These are phyloP conservation scores for Fissipunctia ypsillon DNA, from an alignment of 2,888 invertebrate species.

Conservation along the genomic window DNA sequence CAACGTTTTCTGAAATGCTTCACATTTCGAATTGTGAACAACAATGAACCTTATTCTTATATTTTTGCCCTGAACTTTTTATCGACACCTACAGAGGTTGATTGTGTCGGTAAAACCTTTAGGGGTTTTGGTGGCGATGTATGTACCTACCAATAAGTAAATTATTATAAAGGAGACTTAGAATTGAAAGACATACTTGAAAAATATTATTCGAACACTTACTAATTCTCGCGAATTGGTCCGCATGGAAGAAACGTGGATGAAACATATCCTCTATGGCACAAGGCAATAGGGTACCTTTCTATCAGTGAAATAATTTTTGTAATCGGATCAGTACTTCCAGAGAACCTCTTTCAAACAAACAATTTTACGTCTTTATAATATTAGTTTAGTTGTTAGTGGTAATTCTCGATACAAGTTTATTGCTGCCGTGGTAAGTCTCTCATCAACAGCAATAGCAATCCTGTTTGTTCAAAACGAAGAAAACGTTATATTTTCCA, in stretches of 20 bases:
- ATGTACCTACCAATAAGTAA: not conserved
- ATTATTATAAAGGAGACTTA: not conserved
- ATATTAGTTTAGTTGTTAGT: too few relatives aligned
- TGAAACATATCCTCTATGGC: not conserved
- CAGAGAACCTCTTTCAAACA: not conserved
- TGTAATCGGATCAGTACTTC: not conserved
- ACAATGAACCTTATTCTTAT: constrained; percentile 32
- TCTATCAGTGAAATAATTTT: not conserved
- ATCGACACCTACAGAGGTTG: constrained; percentile 19
- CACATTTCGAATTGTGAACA: constrained; percentile 29
- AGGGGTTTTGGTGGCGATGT: not conserved
- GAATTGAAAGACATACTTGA: not conserved
- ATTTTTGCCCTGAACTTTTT: constrained; percentile 35
- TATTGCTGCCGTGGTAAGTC: not conserved
- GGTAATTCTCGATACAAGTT: too few relatives aligned
- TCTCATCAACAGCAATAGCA: too few relatives aligned
- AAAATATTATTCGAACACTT: not conserved
- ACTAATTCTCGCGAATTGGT: not conserved
- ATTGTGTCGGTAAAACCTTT: constrained; percentile 29
- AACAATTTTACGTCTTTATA: too few relatives aligned
- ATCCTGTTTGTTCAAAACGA: not conserved
- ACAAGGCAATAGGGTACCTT: not conserved
- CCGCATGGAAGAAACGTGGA: not conserved
- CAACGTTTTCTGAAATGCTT: constrained; percentile 51
- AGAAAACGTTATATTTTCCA: not conserved